Percentiles rank a stretch among this genome's conserved stretches.
phyloP scores from a whole-genome alignment of 2,113 vertebrate species.

The Stegastes partitus region DNA sequence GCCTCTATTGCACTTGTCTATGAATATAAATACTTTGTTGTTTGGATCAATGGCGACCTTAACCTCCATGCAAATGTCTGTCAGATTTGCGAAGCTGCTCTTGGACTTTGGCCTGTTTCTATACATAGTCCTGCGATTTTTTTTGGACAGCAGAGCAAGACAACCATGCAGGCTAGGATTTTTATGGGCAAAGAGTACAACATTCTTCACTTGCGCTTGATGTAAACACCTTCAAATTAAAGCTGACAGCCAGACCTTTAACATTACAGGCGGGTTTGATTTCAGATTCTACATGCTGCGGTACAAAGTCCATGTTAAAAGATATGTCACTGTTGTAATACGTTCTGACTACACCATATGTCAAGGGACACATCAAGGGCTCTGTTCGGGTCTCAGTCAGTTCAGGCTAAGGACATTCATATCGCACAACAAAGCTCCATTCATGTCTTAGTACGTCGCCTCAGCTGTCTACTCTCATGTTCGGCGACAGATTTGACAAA shows the following conservation, averaged over 20 bases:
- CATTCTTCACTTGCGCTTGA: background rate
- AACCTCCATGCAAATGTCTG: background rate
- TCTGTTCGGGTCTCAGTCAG: slow-evolving; percentile 24
- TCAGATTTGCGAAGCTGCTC: background rate
- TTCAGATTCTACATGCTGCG: slow-evolving; percentile 8
- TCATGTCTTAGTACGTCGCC: background rate
- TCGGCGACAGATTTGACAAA: slow-evolving; percentile 18
- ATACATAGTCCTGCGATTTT: background rate
- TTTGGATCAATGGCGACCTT: slow-evolving; percentile 8
- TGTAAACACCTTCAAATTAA: slow-evolving; percentile 13
- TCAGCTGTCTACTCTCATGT: background rate
- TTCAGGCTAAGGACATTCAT: slow-evolving; percentile 11
- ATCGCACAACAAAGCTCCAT: slow-evolving; percentile 8
- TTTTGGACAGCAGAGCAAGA: background rate
- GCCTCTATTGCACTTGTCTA: background rate
- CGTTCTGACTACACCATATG: slow-evolving; percentile 31
- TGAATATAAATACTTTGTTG: background rate
- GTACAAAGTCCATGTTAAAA: slow-evolving; percentile 4
- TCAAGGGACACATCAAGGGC: slow-evolving; percentile 36
- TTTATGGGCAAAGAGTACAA: background rate
- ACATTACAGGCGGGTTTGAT: slow-evolving; percentile 14
- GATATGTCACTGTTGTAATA: slow-evolving; percentile 36
- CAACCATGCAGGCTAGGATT: background rate
- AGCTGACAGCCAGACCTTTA: slow-evolving; percentile 21
- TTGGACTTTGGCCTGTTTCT: background rate